Percentiles rank a stretch among this genome's conserved stretches.
phyloP scores from a whole-genome alignment of 2,797 vertebrate species.

The Leptoclinus maculatus region DNA sequence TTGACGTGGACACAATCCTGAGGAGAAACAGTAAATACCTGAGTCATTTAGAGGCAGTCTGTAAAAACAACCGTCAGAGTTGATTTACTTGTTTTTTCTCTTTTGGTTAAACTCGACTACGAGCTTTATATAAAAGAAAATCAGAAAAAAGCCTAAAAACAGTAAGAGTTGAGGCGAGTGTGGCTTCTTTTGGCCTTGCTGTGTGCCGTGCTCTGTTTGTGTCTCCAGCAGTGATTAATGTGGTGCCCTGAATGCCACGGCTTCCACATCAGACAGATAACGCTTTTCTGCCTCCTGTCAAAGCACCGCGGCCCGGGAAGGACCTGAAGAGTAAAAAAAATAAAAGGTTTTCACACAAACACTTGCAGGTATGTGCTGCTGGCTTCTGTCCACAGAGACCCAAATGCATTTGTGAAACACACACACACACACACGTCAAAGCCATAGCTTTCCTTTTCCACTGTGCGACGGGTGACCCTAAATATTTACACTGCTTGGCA shows the following conservation, averaged over 20 bases:
- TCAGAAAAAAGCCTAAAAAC: background rate
- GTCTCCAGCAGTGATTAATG: conserved; percentile 79
- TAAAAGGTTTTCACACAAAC: conserved; percentile 46
- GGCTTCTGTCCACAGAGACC: conserved; percentile 43
- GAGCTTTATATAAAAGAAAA: background rate
- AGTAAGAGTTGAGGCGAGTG: conserved; percentile 2
- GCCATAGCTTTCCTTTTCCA: conserved; percentile 81
- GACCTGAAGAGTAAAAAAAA: conserved; percentile 7
- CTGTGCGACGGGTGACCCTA: conserved; percentile 83
- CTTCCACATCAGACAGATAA: conserved; percentile 75
- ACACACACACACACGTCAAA: conserved; percentile 25
- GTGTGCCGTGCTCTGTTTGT: conserved; percentile 49
- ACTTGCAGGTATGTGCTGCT: conserved; percentile 52
- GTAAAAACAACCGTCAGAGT: background rate
- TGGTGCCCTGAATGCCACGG: conserved; percentile 72
- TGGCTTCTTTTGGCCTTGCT: conserved; percentile 5
- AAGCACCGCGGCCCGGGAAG: background rate
- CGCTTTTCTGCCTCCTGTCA: conserved; percentile 69
- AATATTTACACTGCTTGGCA: conserved; percentile 86
- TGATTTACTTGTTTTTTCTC: background rate
- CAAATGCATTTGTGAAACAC: conserved; percentile 1
- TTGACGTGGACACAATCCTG: background rate
- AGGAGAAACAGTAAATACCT: conserved; percentile 3
- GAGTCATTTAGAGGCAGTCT: background rate
- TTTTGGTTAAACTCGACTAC: background rate